Percentiles rank a stretch among this genome's conserved stretches.
phyloP scores from a whole-genome alignment of 1,140 invertebrate species.

The Brachionus calyciflorus region DNA sequence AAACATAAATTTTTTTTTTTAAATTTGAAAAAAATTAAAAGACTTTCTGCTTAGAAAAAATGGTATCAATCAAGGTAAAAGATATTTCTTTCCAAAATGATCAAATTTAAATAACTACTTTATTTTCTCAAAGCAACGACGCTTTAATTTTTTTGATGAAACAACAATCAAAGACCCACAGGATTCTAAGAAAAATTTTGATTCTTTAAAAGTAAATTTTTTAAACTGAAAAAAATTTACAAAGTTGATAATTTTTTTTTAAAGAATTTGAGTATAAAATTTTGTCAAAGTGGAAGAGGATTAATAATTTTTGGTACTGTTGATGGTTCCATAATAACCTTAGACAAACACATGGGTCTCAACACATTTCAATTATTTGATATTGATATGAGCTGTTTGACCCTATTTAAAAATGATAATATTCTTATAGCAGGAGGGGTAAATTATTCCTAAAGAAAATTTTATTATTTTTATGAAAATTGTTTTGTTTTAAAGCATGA shows the following conservation, averaged over 20 bases:
- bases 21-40: background rate
- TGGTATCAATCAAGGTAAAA: slow-evolving; percentile 36
- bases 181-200: slow-evolving; percentile 32
- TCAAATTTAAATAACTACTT: background rate
- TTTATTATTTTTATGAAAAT: background rate
- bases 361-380: slow-evolving; percentile 39
- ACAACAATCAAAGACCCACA: slow-evolving; percentile 6
- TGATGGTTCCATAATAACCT: slow-evolving; percentile 27
- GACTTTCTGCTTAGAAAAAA: background rate
- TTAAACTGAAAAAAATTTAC: background rate
- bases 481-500: slow-evolving; percentile 45
- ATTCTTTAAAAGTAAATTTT: slow-evolving; percentile 40
- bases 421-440: slow-evolving; percentile 40
- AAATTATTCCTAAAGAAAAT: background rate
- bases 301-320: slow-evolving; percentile 37
- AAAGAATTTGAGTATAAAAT: slow-evolving; percentile 45
- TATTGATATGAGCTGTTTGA: slow-evolving; percentile 32
- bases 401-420: slow-evolving; percentile 28
- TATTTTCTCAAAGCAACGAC: slow-evolving; percentile 3
- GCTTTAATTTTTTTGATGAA: slow-evolving; percentile 46
- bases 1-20: no score
- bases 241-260: background rate
- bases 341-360: slow-evolving; percentile 29
- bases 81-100: background rate
- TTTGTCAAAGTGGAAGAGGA: slow-evolving; percentile 31